Conservation (phyloP, 2,797 vertebrate genomes). For the Myotis daubentonii region DNA sequence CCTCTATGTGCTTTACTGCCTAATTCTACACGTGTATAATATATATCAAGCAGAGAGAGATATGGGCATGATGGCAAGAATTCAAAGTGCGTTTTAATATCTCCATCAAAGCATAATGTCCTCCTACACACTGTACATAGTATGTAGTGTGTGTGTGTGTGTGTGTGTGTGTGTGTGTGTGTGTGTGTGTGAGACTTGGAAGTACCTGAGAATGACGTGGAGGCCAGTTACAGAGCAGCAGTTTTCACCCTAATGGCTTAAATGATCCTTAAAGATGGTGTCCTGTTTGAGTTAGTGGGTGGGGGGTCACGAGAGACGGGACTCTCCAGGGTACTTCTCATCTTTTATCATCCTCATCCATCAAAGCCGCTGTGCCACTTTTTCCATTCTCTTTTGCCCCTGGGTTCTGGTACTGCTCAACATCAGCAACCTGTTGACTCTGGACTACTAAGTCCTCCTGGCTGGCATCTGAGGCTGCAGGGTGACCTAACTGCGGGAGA, state of each 20-base stretch:
- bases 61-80: not conserved
- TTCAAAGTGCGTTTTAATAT: not conserved
- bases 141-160: not conserved
- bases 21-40: not conserved
- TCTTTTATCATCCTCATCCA: slow-evolving; percentile 70
- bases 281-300: not conserved
- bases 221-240: not conserved
- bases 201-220: not conserved
- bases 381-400: slow-evolving; percentile 73
- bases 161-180: not conserved
- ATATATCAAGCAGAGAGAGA: not conserved
- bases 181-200: not conserved
- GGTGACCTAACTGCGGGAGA: slow-evolving; percentile 86
- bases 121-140: not conserved
- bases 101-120: not conserved
- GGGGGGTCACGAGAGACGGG: not conserved
- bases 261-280: not conserved
- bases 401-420: slow-evolving; percentile 76
- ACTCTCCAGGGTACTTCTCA: not conserved
- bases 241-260: not conserved
- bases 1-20: not conserved
- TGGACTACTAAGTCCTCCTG: slow-evolving; percentile 81
- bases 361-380: slow-evolving; percentile 55
- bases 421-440: slow-evolving; percentile 84
- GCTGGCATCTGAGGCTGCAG: slow-evolving; percentile 77